phyloP scores from a whole-genome alignment of 2,888 invertebrate species.

The Apamea sordens region DNA sequence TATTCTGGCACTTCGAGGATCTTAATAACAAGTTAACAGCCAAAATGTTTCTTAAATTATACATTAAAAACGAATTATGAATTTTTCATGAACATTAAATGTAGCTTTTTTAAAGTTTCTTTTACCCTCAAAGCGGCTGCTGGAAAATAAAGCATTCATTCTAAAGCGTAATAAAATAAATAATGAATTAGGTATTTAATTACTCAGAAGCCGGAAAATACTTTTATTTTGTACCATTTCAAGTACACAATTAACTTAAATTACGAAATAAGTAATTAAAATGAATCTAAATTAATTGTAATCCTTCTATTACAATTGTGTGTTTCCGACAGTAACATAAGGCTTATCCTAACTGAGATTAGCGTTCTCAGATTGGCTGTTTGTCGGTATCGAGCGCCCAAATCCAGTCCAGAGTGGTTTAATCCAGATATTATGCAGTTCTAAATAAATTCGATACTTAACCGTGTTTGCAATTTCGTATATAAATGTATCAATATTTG shows the following conservation, averaged over 20 bases:
- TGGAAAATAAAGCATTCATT: conserved; percentile 22
- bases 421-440: conserved; percentile 78
- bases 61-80: conserved; percentile 23
- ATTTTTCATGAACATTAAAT: conserved; percentile 24
- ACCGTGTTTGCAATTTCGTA: conserved; percentile 47
- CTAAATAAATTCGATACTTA: conserved; percentile 72
- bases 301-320: conserved; percentile 34
- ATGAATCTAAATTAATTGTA: conserved; percentile 16
- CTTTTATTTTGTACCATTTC: conserved; percentile 13
- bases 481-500: conserved; percentile 26
- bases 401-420: conserved; percentile 73
- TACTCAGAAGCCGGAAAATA: conserved; percentile 13
- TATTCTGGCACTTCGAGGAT: background rate
- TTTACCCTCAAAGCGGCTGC: conserved; percentile 6
- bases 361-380: conserved; percentile 73
- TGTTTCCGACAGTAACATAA: conserved; percentile 46
- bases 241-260: conserved; percentile 9
- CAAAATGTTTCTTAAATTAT: conserved; percentile 17
- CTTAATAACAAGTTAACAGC: conserved; percentile 4
- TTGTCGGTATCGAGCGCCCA: conserved; percentile 67
- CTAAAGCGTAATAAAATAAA: conserved; percentile 42
- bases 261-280: conserved; percentile 7
- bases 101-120: background rate
- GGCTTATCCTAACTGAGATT: conserved; percentile 71
- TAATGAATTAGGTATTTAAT: conserved; percentile 36